Base-by-base conservation (phyloP, 2,797 vertebrate genomes). In the Gorsachius magnificus region DNA sequence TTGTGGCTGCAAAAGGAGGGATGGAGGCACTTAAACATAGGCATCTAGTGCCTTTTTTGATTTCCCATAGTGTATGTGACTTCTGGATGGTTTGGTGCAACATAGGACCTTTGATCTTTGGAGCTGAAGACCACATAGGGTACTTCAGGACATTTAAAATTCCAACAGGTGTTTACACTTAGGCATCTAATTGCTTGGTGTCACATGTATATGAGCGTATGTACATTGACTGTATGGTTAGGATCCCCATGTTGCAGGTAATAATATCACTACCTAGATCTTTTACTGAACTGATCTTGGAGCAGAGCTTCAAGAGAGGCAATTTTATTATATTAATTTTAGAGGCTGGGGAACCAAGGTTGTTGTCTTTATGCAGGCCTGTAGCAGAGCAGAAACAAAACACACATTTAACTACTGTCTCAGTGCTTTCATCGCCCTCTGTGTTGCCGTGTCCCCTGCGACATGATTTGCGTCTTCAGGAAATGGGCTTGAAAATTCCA, bases 351-450 rank as follows among this genome's bases (percentile, higher is more conserved):
- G 70, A 71, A 43, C 9, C 0, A 3, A 45, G 25, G 13, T 16
- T 1, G 2, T 7, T 22, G 9, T 54, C 15, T 53, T 16, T 90
- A 11, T 57, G 15, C 6, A 69, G n/a, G 10, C 9, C 18, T 1
- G 5, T 24, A 69, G 16, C 25, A 83, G 33, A 70, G 20, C 38
- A 64, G 60, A 75, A 87, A 46, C 60, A 36, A 53, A 61, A 18
- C 7, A 25, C 10, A 28, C 0, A 0, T 66, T 51, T 41, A 64
- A 41, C 5, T n/a, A 3, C 1, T 2, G 3, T 4, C 17, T 84
- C 12, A 41, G 4, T 43, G 12, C 22, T 83, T 83, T 45, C 48
- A 11, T 71, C 6, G 31, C 13, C 4, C 9, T 79, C 11, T 61
- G 25, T 1, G 0, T 71, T 79, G 17, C 19, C 2, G 2, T 14